Conservation (phyloP, 2,888 invertebrate species). For the Campopleginae sp. region DNA sequence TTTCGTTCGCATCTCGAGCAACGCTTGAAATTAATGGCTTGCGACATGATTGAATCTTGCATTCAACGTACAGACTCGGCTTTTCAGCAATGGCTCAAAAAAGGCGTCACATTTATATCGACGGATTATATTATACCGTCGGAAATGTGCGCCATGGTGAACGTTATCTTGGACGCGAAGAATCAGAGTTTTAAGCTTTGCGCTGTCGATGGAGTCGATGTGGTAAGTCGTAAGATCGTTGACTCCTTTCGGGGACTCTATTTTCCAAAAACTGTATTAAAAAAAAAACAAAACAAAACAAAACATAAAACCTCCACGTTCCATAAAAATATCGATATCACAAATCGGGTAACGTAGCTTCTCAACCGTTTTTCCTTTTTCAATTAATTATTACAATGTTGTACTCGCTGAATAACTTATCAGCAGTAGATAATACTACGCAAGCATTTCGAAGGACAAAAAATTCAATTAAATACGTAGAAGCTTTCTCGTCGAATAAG, state of each 20-base stretch:
- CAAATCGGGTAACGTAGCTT: constrained; percentile 24
- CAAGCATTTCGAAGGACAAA: neutral
- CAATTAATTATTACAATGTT: neutral
- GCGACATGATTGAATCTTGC: constrained; percentile 99
- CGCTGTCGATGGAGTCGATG: constrained; percentile 97
- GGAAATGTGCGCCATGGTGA: constrained; percentile 99
- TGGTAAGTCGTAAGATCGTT: constrained; percentile 88
- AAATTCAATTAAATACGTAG: neutral
- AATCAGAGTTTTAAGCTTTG: constrained; percentile 98
- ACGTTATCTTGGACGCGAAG: constrained; percentile 98
- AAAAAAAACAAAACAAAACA: too few species aligned
- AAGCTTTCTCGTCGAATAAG: neutral
- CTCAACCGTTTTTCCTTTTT: constrained; percentile 14
- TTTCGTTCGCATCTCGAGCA: constrained; percentile 98
- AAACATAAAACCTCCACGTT: neutral
- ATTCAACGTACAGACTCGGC: constrained; percentile 95
- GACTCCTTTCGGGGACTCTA: constrained; percentile 13
- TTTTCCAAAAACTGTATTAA: neutral
- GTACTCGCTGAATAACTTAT: neutral
- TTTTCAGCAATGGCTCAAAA: constrained; percentile 95
- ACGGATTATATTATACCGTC: constrained; percentile 99
- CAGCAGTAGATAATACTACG: constrained; percentile 5
- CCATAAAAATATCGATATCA: neutral
- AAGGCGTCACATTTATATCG: constrained; percentile 96
- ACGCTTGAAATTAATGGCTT: constrained; percentile 98